phyloP scores from a whole-genome alignment of 2,888 invertebrate genomes.

The Philhelius pedissequus region DNA sequence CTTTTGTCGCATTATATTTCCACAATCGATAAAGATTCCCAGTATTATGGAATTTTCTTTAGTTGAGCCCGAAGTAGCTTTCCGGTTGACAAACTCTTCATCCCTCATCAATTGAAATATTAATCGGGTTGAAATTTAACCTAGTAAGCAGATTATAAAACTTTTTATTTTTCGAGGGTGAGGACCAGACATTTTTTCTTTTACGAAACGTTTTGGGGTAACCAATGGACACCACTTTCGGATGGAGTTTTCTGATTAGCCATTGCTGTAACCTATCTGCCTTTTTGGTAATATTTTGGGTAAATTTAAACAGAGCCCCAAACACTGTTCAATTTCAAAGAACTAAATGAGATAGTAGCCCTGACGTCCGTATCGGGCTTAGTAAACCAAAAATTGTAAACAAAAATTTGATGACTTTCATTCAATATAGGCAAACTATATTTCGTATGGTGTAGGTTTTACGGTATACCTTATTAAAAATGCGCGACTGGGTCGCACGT shows the following conservation, averaged over 20 bases:
- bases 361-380: neutral
- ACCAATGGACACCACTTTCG: conserved; percentile 26
- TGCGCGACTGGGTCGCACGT: too few species aligned
- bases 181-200: neutral
- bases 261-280: neutral
- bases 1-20: conserved; percentile 48
- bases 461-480: neutral
- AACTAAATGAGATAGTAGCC: neutral
- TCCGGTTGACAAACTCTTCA: neutral
- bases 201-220: neutral
- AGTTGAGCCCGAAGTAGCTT: neutral
- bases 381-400: neutral
- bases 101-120: conserved; percentile 39
- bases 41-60: neutral
- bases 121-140: conserved; percentile 63
- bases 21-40: conserved; percentile 18
- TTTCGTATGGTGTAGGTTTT: neutral
- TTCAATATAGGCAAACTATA: neutral
- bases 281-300: neutral
- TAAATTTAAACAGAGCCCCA: conserved; percentile 38
- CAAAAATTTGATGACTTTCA: neutral
- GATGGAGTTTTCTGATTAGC: conserved; percentile 37
- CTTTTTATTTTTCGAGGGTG: neutral
- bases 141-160: conserved; percentile 59
- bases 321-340: conserved; percentile 33